Conservation (phyloP, 2,113 vertebrate genomes). For the Clarias magur region DNA sequence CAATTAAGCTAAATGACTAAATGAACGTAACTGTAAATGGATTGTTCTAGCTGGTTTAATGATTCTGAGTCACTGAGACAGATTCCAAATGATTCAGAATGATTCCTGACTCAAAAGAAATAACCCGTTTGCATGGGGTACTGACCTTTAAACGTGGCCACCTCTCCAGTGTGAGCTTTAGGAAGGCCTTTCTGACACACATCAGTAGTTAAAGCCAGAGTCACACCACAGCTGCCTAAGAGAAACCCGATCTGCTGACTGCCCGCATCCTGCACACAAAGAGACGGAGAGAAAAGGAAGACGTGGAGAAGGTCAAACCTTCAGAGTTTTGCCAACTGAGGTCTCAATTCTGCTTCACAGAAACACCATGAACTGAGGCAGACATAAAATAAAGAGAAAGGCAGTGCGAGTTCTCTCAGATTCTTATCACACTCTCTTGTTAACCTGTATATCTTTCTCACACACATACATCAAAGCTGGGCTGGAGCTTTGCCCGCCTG, state of each 20-base stretch:
- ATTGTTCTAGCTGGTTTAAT: background rate
- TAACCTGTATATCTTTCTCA: background rate
- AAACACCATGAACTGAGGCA: background rate
- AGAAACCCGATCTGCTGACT: constrained; percentile 95
- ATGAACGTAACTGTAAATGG: background rate
- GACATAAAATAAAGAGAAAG: background rate
- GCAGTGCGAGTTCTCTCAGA: background rate
- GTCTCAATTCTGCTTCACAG: background rate
- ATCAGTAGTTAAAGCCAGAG: constrained; percentile 90
- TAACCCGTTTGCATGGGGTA: background rate
- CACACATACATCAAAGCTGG: background rate
- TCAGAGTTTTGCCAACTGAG: background rate
- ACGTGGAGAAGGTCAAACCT: background rate
- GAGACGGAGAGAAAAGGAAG: background rate
- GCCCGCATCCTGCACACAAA: constrained; percentile 83
- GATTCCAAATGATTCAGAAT: background rate
- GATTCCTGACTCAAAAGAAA: constrained; percentile 3
- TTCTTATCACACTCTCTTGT: background rate
- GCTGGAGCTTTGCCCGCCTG: background rate
- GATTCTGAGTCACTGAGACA: background rate
- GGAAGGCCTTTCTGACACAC: constrained; percentile 96
- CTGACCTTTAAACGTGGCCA: constrained; percentile 91
- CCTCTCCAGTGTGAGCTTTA: constrained; percentile 92
- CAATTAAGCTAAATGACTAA: too few relatives aligned
- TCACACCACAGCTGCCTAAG: constrained; percentile 91